Percentiles rank a stretch among this genome's conserved stretches.
Evolutionary conservation across 2,113 vertebrate species (phyloP).

Genomic region (Chunga burmeisteri): DNA sequence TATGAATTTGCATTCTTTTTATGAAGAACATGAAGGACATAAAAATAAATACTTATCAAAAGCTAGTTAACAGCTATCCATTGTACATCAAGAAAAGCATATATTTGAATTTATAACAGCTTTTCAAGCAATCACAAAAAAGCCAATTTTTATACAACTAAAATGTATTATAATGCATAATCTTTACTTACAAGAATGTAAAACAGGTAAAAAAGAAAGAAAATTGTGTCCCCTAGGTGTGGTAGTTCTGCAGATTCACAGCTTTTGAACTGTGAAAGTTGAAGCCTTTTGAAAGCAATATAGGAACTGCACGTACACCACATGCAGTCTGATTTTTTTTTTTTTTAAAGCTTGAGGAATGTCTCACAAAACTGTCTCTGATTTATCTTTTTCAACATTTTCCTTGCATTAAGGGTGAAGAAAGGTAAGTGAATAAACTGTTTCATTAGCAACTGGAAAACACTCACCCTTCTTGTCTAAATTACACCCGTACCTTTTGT

Average conservation of each 20-base stretch:
- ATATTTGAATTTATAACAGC: background rate
- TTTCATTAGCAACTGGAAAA: background rate
- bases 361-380: background rate
- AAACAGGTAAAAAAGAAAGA: background rate
- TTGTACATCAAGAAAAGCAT: background rate
- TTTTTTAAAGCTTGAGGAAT: background rate
- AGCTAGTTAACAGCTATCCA: background rate
- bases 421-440: background rate
- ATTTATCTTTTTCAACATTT: background rate
- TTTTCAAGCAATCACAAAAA: background rate
- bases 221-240: background rate
- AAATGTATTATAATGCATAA: background rate
- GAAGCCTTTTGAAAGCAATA: background rate
- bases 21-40: background rate
- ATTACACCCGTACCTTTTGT: background rate
- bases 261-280: background rate
- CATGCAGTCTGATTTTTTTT: background rate
- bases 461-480: background rate
- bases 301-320: background rate
- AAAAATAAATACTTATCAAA: slow-evolving; percentile 9
- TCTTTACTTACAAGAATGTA: background rate
- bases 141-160: background rate
- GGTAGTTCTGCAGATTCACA: background rate
- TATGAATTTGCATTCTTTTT: background rate
- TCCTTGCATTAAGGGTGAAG: background rate